These are phyloP conservation scores for Rhizomys pruinosus DNA, from an alignment of 2,113 vertebrate genomes.

Conservation along the genomic window DNA sequence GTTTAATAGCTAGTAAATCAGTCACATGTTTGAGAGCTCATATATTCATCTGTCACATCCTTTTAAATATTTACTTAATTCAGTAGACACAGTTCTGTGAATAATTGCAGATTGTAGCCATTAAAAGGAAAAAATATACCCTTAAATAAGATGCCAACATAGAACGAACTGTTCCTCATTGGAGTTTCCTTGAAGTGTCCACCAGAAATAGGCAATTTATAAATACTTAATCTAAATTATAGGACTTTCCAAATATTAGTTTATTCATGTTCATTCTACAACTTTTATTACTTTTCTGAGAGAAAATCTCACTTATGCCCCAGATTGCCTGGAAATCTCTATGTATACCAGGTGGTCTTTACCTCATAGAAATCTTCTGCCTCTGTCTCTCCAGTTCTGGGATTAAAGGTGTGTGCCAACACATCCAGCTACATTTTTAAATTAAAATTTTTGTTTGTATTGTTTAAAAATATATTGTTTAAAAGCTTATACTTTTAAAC, in stretches of 20 bases:
- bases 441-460: not conserved
- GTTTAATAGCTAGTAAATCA: conserved; percentile 49
- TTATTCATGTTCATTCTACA: conserved; percentile 1
- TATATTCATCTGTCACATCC: conserved; percentile 20
- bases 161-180: conserved; percentile 39
- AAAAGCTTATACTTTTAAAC: no score
- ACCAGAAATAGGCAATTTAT: conserved; percentile 36
- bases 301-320: no score
- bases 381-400: no score
- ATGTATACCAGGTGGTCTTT: no score
- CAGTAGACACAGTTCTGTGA: conserved; percentile 17
- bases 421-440: not conserved
- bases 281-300: not conserved
- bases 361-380: no score
- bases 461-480: not conserved
- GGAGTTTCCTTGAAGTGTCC: conserved; percentile 61
- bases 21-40: conserved; percentile 52
- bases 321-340: no score
- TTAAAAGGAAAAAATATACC: conserved; percentile 48
- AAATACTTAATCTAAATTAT: conserved; percentile 36
- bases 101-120: conserved; percentile 55
- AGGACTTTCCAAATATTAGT: conserved; percentile 30
- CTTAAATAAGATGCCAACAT: not conserved
- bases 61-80: conserved; percentile 62
- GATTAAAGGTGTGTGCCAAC: no score